phyloP scores from a whole-genome alignment of 2,797 vertebrate genomes.

The Allobates femoralis region DNA sequence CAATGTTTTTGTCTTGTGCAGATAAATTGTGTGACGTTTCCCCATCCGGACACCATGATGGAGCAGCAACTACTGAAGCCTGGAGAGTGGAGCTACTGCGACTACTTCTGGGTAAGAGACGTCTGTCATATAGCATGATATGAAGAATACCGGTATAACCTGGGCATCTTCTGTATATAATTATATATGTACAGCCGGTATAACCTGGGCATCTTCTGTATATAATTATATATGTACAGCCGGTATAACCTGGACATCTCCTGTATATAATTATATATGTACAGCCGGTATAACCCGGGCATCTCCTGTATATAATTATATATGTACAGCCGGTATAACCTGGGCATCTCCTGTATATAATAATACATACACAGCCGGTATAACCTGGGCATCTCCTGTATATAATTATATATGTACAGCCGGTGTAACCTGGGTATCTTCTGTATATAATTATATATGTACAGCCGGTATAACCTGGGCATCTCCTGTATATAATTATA shows the following conservation, averaged over 20 bases:
- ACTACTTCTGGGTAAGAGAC: slow-evolving; percentile 95
- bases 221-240: too few species aligned
- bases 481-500: too few species aligned
- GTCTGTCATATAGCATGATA: neutral
- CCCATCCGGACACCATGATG: slow-evolving; percentile 83
- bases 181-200: neutral
- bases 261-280: too few species aligned
- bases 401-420: too few species aligned
- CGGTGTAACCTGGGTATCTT: neutral
- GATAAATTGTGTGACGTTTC: slow-evolving; percentile 97
- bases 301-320: neutral
- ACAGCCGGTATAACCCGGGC: neutral
- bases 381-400: neutral
- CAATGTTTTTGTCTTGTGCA: slow-evolving; percentile 66
- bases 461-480: neutral
- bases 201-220: neutral
- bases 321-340: neutral
- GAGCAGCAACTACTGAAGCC: slow-evolving; percentile 97
- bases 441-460: slow-evolving; percentile 5
- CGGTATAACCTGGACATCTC: neutral
- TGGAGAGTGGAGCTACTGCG: slow-evolving; percentile 98
- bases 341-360: too few species aligned
- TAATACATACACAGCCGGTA: too few species aligned
- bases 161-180: neutral
- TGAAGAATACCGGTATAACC: neutral